These are phyloP conservation scores for Drosophila jambulina DNA, from an alignment of 1,140 invertebrate species.

Conservation along the genomic window DNA sequence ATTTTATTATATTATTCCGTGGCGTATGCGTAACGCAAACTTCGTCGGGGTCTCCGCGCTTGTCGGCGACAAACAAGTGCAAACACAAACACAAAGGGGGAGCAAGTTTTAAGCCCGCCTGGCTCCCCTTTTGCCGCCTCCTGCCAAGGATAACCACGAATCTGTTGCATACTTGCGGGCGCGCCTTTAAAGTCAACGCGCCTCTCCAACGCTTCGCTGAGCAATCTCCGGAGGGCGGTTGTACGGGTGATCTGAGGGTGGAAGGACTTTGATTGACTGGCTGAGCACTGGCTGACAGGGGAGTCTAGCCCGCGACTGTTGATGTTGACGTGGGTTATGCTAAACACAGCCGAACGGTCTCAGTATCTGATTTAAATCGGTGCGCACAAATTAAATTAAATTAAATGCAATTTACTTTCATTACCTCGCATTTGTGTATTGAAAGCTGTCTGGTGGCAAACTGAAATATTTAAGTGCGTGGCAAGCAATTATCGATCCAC, in stretches of 20 bases:
- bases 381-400: constrained; percentile 29
- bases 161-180: constrained; percentile 80
- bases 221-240: constrained; percentile 7
- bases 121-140: background rate
- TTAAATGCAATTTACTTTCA: constrained; percentile 18
- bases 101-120: constrained; percentile 56
- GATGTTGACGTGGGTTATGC: constrained; percentile 45
- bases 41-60: constrained; percentile 54
- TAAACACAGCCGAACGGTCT: constrained; percentile 12
- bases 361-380: constrained; percentile 21
- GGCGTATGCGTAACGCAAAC: constrained; percentile 57
- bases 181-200: constrained; percentile 70
- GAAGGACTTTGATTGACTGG: constrained; percentile 68
- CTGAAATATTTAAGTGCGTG: constrained; percentile 1
- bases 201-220: constrained; percentile 44
- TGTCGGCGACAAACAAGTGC: constrained; percentile 61
- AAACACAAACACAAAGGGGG: constrained; percentile 39
- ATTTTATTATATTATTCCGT: constrained; percentile 62
- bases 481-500: background rate
- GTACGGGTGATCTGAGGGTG: background rate
- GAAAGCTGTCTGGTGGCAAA: background rate
- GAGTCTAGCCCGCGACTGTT: constrained; percentile 31
- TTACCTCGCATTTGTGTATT: background rate
- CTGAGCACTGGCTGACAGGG: constrained; percentile 52
- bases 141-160: constrained; percentile 56